Evolutionary conservation across 2,797 vertebrate genomes (phyloP).

Genomic region (Gymnopithys bicolor): DNA sequence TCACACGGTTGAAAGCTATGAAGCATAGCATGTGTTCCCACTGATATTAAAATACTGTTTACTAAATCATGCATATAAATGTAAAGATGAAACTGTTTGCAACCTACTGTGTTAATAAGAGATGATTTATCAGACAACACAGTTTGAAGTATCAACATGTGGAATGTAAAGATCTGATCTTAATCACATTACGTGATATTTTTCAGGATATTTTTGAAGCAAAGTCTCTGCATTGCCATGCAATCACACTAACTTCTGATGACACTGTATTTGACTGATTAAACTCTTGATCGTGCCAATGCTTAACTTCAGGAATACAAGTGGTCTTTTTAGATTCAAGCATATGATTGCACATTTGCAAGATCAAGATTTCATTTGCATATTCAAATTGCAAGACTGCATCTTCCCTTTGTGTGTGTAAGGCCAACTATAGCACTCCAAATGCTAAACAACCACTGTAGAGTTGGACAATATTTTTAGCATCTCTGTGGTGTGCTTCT

Average conservation of each 20-base stretch:
- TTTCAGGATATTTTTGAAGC: not conserved
- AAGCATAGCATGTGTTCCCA: conserved; percentile 40
- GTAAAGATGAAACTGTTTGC: conserved; percentile 55
- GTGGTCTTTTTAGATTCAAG: conserved; percentile 39
- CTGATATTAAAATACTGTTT: conserved; percentile 56
- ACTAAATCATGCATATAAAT: conserved; percentile 49
- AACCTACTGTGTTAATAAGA: conserved; percentile 35
- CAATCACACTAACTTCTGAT: conserved; percentile 49
- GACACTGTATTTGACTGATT: conserved; percentile 48
- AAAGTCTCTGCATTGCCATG: not conserved
- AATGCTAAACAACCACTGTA: conserved; percentile 47
- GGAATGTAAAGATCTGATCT: conserved; percentile 31
- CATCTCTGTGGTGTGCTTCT: conserved; percentile 55
- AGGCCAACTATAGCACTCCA: conserved; percentile 32
- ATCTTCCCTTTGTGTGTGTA: conserved; percentile 49
- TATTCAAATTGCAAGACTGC: conserved; percentile 54
- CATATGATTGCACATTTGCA: conserved; percentile 59
- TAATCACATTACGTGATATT: not conserved
- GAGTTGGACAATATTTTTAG: conserved; percentile 69
- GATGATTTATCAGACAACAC: conserved; percentile 36
- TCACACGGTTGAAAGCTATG: conserved; percentile 53
- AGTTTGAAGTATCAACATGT: conserved; percentile 44
- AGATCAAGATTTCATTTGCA: conserved; percentile 57
- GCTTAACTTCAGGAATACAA: conserved; percentile 46
- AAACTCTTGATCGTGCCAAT: conserved; percentile 41